Base-by-base conservation (phyloP, 2,113 vertebrate genomes). In the Synchiropus splendidus region DNA sequence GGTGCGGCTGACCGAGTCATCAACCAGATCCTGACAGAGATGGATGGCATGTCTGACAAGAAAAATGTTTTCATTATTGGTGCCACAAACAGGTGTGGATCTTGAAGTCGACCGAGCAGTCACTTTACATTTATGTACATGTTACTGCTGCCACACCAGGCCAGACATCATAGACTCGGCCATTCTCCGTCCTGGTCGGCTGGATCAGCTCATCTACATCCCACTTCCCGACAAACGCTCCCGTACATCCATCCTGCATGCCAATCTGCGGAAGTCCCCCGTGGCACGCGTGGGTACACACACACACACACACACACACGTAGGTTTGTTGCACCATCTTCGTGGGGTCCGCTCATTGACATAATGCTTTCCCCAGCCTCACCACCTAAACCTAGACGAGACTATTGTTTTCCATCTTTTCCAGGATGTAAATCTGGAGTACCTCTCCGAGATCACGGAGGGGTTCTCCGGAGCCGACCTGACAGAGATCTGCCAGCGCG, bases 31-130 rank as follows among this genome's bases (percentile, higher is more conserved):
- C 83, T 97, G 53, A 97, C 92, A 0, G 94, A 97, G 82, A 97
- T 97, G 94, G 92, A 97, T 0, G 94, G 94, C 60, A 97, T 98
- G 95, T 95, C 94, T 54, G 97, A 92, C 82, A 98, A 98, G 84
- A 98, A 98, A 47, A 98, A 98, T 0, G 95, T 98, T 53, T 98
- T 98, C 81, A 98, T 98, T 75, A 98, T 98, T 0, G 94, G 95
- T 21, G 94, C 95, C 72, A 98, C 95, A 66, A 98, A 98, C 82
- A 82, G 96, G 94, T 93, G 91, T 18, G 93, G 21, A 27, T 27
- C n/a, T n/a, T 4, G 21, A 27, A 27, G 4, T 27, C 21, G 8
- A 27, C n/a, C n/a, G n/a, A n/a, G n/a, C n/a, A n/a, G n/a, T n/a
- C n/a, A n/a, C n/a, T n/a, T n/a, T n/a, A n/a, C n/a, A n/a, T n/a